Evolutionary conservation across 2,797 vertebrate genomes (phyloP), one percentile per base, ranked within the genome.

Genomic region (Ambastaia sidthimunki): DNA sequence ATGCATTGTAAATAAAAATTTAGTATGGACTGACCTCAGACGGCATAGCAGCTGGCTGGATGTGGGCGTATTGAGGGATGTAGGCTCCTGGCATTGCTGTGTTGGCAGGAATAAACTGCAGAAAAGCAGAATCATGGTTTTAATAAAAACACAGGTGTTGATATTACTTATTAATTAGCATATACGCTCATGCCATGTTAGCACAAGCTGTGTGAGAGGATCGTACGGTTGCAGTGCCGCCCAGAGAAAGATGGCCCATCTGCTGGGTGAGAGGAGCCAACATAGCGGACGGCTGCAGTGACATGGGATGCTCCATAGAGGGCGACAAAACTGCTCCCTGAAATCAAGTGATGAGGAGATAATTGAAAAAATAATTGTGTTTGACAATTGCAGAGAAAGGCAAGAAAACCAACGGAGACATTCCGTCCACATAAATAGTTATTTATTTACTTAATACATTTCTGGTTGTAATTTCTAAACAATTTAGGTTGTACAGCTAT

Each of bases 241-340:
- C 96, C 92, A 99, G 87, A 67, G 97, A 97, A 91, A 99, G 94
- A 84, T 99, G 98, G 93, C 97, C 96, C 97, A 99, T 99, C 92
- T 99, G 98, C 94, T 99, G 98, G 84, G 96, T 93, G 89, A 96
- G 87, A 83, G 95, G 95, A 88, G 90, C 94, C 87, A 99, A 94
- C 96, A 98, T 97, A 15, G 96, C 96, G 1, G 97, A 89, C 5
- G 96, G 97, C 90, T 99, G 98, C 95, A 99, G 92, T 93, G 98
- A 95, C 97, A 99, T 96, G 82, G 96, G 95, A 81, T 98, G 97
- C 87, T 99, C 98, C 95, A 99, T 96, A 89, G 98, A 98, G 93
- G 98, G 98, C 88, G 98, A 98, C 94, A 99, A 93, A 87, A 99
- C 96, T 73, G 97, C 96, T 92, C 95, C 95, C 98, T 99, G 74